phyloP scores from a whole-genome alignment of 2,113 vertebrate genomes.

The Rhabdomys dilectus region DNA sequence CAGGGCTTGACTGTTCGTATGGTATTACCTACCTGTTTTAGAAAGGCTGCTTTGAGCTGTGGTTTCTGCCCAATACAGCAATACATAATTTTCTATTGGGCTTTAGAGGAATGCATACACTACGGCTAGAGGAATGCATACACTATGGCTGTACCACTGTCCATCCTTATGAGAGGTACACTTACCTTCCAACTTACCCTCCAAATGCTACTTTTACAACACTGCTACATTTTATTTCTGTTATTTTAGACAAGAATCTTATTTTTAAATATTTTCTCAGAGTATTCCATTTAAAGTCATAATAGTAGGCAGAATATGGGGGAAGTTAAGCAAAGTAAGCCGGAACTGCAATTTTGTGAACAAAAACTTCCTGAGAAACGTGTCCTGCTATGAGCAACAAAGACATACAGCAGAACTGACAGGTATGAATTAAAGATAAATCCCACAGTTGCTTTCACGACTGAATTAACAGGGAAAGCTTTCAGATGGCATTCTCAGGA shows the following conservation, averaged over 20 bases:
- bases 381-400: not conserved
- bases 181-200: not conserved
- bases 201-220: not conserved
- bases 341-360: not conserved
- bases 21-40: not conserved
- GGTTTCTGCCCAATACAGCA: not conserved
- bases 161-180: not conserved
- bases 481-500: not conserved
- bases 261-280: not conserved
- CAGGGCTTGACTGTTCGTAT: not conserved
- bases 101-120: not conserved
- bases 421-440: not conserved
- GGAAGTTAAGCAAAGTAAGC: not conserved
- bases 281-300: not conserved
- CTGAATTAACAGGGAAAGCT: not conserved
- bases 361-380: not conserved
- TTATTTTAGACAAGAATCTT: not conserved
- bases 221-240: not conserved
- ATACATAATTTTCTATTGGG: not conserved
- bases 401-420: not conserved
- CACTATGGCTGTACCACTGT: not conserved
- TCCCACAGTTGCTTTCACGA: not conserved
- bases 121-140: not conserved
- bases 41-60: not conserved
- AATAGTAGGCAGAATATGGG: not conserved